These are phyloP conservation scores for Hiodon tergisus DNA, from an alignment of 2,113 vertebrate species.

Conservation along the genomic window DNA sequence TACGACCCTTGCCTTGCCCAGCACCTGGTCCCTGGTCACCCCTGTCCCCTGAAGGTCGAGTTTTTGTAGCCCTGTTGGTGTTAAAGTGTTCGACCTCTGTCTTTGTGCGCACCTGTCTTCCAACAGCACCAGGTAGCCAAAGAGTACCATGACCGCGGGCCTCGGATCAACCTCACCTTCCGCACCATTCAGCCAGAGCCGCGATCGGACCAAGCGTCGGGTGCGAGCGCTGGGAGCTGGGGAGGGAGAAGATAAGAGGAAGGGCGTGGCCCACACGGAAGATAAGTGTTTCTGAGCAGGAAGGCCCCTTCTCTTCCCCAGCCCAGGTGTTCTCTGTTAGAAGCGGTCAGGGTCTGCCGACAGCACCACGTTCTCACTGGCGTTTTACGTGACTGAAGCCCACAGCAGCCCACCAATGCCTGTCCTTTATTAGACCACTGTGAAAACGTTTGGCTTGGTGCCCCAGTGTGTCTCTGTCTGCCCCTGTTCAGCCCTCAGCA, in stretches of 20 bases:
- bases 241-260: slow-evolving; percentile 3
- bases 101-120: slow-evolving; percentile 25
- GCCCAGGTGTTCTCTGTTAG: background rate
- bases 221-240: slow-evolving; percentile 12
- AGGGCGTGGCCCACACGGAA: background rate
- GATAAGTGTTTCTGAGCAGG: background rate
- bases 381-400: no score
- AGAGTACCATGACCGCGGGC: slow-evolving; percentile 85
- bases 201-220: slow-evolving; percentile 33
- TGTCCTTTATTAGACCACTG: no score
- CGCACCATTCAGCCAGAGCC: slow-evolving; percentile 74
- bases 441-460: no score
- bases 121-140: slow-evolving; percentile 87
- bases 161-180: slow-evolving; percentile 89
- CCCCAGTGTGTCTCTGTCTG: no score
- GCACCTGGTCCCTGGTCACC: no score
- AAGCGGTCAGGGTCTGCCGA: no score
- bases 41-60: no score
- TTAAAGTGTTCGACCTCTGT: background rate
- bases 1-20: no score
- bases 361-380: no score
- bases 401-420: no score
- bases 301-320: background rate
- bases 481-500: no score
- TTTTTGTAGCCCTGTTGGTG: no score